Evolutionary conservation across 1,140 invertebrate genomes (phyloP).

Genomic region (Bombus sibiricus): DNA sequence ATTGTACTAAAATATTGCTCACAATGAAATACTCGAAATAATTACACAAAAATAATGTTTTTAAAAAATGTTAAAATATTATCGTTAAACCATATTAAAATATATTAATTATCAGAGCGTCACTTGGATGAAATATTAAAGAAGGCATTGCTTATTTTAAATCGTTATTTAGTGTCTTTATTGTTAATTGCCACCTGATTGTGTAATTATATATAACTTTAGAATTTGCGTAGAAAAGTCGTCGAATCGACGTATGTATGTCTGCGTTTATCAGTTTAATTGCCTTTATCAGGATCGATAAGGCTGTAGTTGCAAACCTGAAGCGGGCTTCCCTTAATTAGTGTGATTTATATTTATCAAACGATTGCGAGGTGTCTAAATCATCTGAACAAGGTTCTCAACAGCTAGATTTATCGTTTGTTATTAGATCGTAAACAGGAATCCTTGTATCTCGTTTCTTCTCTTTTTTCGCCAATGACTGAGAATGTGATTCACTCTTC

Average conservation of each 20-base stretch:
- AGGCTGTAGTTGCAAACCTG: background rate
- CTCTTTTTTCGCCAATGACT: background rate
- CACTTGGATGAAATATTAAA: too few relatives aligned
- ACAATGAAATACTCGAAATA: too few relatives aligned
- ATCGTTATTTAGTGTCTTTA: too few relatives aligned
- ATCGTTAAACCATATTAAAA: too few relatives aligned
- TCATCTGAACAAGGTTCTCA: background rate
- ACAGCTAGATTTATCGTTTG: conserved; percentile 15
- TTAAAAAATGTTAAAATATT: too few relatives aligned
- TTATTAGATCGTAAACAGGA: background rate
- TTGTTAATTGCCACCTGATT: too few relatives aligned
- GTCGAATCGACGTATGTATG: background rate
- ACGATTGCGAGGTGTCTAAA: background rate
- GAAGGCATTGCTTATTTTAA: too few relatives aligned
- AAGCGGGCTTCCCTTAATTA: conserved; percentile 3
- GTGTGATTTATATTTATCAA: conserved; percentile 23
- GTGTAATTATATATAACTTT: background rate
- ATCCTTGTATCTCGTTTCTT: background rate
- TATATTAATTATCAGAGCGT: too few relatives aligned
- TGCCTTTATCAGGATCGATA: conserved; percentile 24
- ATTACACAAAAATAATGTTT: too few relatives aligned
- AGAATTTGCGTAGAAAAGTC: background rate
- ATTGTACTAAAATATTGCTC: too few relatives aligned
- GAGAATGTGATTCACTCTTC: background rate
- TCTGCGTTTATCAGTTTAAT: conserved; percentile 21